A percentile compares a stretch with the other conserved stretches of the same genome.
Evolutionary conservation across 2,797 vertebrate genomes (phyloP).

Genomic region (Tadarida brasiliensis): DNA sequence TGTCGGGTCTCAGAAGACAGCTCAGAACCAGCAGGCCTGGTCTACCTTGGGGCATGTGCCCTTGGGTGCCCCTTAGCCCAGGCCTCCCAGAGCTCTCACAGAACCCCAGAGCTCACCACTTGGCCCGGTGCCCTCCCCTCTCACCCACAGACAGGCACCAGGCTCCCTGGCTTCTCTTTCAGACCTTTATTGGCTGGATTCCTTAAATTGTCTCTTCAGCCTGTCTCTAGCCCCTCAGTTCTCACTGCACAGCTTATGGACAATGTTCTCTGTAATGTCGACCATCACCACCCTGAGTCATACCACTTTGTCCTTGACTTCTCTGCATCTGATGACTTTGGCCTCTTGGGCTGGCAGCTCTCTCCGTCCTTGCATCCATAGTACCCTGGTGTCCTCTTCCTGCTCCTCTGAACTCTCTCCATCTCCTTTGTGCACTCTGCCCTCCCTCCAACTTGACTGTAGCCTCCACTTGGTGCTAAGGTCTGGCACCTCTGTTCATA

Average conservation of each 20-base stretch:
- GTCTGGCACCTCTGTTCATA: not conserved
- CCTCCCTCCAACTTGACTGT: not conserved
- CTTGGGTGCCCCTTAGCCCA: not conserved
- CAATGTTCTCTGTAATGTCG: not conserved
- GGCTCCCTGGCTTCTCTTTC: not conserved
- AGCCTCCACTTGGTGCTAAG: not conserved
- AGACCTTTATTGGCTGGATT: not conserved
- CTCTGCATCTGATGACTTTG: not conserved
- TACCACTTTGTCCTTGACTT: not conserved
- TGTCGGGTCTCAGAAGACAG: not conserved
- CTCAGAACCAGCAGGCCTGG: not conserved
- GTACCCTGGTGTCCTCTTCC: not conserved
- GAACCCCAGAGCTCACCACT: not conserved
- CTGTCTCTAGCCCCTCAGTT: not conserved
- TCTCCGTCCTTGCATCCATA: not conserved
- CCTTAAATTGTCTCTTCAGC: not conserved
- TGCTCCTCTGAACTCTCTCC: not conserved
- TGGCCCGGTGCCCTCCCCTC: not conserved
- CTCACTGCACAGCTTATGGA: not conserved
- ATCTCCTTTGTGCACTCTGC: not conserved
- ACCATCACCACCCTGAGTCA: not conserved
- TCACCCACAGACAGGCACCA: not conserved
- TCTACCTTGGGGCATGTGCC: not conserved
- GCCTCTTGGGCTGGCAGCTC: not conserved
- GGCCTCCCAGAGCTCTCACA: not conserved